Evolutionary conservation across 2,113 vertebrate species (phyloP).

Genomic region (Oryzias curvinotus): DNA sequence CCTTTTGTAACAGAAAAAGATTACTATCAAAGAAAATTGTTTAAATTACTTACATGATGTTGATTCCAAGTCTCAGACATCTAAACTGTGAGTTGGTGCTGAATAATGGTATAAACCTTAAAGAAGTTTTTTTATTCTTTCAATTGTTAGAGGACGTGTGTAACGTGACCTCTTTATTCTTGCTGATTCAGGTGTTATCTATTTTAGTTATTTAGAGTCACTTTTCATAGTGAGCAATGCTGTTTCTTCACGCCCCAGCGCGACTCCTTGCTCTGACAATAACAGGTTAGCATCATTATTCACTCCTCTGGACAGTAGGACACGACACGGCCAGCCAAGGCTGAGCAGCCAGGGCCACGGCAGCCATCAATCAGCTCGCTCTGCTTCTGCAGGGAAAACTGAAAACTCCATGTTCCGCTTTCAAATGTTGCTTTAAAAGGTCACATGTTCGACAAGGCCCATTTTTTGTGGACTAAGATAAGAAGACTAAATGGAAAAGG

Average conservation of each 20-base stretch:
- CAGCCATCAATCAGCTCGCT: slow-evolving; percentile 41
- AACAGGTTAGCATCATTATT: slow-evolving; percentile 35
- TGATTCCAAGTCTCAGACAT: no score
- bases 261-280: slow-evolving; percentile 37
- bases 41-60: no score
- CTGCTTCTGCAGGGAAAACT: neutral
- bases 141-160: neutral
- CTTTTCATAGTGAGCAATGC: slow-evolving; percentile 39
- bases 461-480: slow-evolving; percentile 49
- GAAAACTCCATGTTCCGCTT: slow-evolving; percentile 8
- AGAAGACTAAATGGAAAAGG: slow-evolving; percentile 59
- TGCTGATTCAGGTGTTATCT: slow-evolving; percentile 30
- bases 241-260: slow-evolving; percentile 18
- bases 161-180: slow-evolving; percentile 1
- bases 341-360: slow-evolving; percentile 27
- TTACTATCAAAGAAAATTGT: no score
- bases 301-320: slow-evolving; percentile 35
- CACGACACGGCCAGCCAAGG: slow-evolving; percentile 24
- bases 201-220: neutral
- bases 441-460: slow-evolving; percentile 40
- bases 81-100: no score
- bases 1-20: no score
- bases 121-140: neutral
- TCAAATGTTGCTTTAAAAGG: slow-evolving; percentile 33
- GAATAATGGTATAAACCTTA: no score